Evolutionary conservation across 2,797 vertebrate genomes (phyloP).

Genomic region (Acanthurus tractus): DNA sequence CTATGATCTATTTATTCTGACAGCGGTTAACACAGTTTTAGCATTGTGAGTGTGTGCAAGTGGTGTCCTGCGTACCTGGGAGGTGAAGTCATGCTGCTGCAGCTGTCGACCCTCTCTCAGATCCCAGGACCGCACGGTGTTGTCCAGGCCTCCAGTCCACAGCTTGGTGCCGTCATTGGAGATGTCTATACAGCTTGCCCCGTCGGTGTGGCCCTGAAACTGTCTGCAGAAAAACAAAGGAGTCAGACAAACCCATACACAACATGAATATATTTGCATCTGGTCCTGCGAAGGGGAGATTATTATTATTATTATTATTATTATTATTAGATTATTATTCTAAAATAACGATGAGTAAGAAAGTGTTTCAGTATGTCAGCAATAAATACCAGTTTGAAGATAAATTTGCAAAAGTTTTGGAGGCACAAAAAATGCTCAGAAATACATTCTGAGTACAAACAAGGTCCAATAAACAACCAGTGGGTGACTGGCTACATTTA

Average conservation of each 20-base stretch:
- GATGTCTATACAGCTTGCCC: slow-evolving; percentile 98
- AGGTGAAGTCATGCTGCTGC: slow-evolving; percentile 98
- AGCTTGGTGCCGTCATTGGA: slow-evolving; percentile 97
- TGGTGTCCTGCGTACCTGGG: slow-evolving; percentile 87
- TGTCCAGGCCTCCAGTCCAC: slow-evolving; percentile 98
- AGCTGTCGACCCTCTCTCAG: slow-evolving; percentile 96
- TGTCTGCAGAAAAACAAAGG: slow-evolving; percentile 82
- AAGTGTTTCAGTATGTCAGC: not conserved
- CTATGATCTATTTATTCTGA: not conserved
- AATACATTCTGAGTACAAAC: not conserved
- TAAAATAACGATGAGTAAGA: not conserved
- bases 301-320: no score
- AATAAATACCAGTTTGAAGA: not conserved
- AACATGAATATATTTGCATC: not conserved
- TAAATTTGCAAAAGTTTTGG: not conserved
- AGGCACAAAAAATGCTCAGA: not conserved
- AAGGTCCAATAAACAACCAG: no score
- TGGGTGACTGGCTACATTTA: no score
- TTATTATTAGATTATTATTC: no score
- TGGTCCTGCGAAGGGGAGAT: not conserved
- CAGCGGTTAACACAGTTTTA: not conserved
- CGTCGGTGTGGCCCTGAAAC: slow-evolving; percentile 97
- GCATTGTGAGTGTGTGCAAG: not conserved
- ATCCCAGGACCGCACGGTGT: slow-evolving; percentile 98
- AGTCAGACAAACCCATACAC: not conserved